Evolutionary conservation across 2,113 vertebrate genomes (phyloP).

Genomic region (Laticauda colubrina): DNA sequence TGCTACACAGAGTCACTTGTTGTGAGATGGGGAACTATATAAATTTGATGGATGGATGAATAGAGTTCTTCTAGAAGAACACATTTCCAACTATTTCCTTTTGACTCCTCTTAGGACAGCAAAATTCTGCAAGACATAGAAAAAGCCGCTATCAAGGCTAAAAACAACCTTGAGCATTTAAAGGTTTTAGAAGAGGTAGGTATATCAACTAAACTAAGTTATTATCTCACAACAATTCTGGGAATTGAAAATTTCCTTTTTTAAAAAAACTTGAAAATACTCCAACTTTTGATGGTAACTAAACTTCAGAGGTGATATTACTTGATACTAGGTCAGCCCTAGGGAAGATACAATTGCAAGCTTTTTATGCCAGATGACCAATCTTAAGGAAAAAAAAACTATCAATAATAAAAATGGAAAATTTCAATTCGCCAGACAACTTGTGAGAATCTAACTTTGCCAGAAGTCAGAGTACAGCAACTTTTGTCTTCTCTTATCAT

Average conservation of each 20-base stretch:
- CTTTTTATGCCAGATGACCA: not conserved
- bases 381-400: not conserved
- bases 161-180: slow-evolving; percentile 60
- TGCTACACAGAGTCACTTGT: not conserved
- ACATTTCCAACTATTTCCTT: not conserved
- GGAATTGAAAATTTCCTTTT: not conserved
- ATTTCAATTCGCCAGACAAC: not conserved
- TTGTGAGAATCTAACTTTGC: not conserved
- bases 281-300: not conserved
- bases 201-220: slow-evolving; percentile 43
- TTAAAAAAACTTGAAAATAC: not conserved
- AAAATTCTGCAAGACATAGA: slow-evolving; percentile 60
- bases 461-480: not conserved
- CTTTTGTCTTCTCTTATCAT: not conserved
- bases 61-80: not conserved
- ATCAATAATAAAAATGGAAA: not conserved
- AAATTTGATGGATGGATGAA: not conserved
- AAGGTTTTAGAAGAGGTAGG: slow-evolving; percentile 64
- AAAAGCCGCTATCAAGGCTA: slow-evolving; percentile 63
- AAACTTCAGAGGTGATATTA: not conserved
- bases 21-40: not conserved
- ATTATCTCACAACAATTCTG: not conserved
- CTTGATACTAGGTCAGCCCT: not conserved
- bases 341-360: not conserved
- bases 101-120: slow-evolving; percentile 53